Evolutionary conservation across 2,113 vertebrate species (phyloP), one percentile per base, ranked within the genome.

Genomic region (Boleophthalmus pectinirostris): DNA sequence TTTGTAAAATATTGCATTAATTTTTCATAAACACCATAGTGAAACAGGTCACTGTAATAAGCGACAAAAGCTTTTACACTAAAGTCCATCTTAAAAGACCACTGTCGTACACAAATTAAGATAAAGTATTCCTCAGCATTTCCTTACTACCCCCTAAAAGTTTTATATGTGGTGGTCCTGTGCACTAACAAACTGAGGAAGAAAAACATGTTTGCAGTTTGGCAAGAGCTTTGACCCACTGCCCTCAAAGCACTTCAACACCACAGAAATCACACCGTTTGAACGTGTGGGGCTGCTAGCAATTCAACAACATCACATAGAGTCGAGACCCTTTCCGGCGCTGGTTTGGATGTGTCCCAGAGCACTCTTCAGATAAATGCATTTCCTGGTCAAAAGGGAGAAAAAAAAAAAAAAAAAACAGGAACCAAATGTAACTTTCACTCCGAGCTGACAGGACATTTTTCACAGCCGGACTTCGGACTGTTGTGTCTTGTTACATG

Each of bases 391-490:
- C 33, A 56, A 68, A 69, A 46, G 65, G 8, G 49, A n/a, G n/a
- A n/a, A n/a, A n/a, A n/a, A n/a, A n/a, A n/a, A 14, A 14, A 14
- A 24, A 23, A 57, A 38, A 71, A 2, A 60, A 1, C 25, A 49
- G 68, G 51, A 20, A 57, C 63, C 3, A 3, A n/a, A 24, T 3
- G 58, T 33, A 46, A 63, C 45, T 70, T 43, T 46, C 60, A 0
- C 46, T 56, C 46, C 35, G 73, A 68, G 66, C 47, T 70, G 69
- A 60, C 73, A 61, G 64, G 15, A 5, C 11, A 61, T 18, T 68
- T 77, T 79, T 77, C 77, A 74, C 70, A 29, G 66, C 70, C 43
- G 63, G 29, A 54, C 53, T 53, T 54, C 56, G n/a, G 33, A 16
- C 21, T 56, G 70, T 77, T 53, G 6, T 21, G 29, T 54, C 12